Conservation (phyloP, 2,113 vertebrate species). For the Eudyptes chrysolophus region DNA sequence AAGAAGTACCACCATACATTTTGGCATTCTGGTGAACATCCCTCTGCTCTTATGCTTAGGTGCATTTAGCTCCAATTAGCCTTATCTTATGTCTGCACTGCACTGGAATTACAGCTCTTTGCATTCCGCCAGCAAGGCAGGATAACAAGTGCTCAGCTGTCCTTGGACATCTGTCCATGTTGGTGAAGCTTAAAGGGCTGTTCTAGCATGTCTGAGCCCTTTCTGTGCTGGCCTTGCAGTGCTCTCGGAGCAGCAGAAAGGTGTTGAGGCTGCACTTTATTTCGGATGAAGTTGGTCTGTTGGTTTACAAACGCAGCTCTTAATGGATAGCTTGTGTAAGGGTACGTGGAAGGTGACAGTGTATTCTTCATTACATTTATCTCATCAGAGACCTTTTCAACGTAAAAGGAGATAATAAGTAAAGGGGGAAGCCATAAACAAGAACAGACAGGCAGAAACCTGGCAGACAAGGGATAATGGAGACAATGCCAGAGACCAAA, state of each 20-base stretch:
- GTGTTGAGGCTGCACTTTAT: background rate
- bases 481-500: background rate
- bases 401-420: background rate
- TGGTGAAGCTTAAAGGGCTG: background rate
- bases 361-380: background rate
- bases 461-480: background rate
- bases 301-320: background rate
- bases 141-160: background rate
- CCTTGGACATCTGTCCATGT: background rate
- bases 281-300: background rate
- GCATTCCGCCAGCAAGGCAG: background rate
- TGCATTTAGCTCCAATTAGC: background rate
- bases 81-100: rapidly evolving
- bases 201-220: background rate
- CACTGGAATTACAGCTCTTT: background rate
- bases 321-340: background rate
- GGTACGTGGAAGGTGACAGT: background rate
- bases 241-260: background rate
- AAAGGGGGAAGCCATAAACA: background rate
- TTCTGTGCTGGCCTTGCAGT: background rate
- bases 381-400: background rate
- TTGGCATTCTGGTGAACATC: background rate
- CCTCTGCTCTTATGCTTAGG: background rate
- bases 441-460: background rate
- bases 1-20: background rate